Evolutionary conservation across 2,113 vertebrate species (phyloP).

Genomic region (Camelus dromedarius): DNA sequence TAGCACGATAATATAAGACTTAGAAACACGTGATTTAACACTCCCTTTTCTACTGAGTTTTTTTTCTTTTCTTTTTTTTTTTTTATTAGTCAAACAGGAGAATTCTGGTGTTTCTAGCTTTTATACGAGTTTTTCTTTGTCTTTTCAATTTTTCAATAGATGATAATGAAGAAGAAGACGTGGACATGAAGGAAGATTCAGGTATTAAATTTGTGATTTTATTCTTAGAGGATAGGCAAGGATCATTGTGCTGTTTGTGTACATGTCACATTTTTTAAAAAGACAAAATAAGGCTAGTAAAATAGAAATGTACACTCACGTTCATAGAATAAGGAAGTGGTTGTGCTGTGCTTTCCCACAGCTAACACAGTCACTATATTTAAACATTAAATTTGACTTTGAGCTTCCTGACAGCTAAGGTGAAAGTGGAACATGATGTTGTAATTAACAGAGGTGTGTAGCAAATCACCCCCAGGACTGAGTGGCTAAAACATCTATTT

Average conservation of each 20-base stretch:
- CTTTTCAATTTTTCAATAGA: slow-evolving; percentile 67
- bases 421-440: not conserved
- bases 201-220: slow-evolving; percentile 82
- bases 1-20: not conserved
- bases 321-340: slow-evolving; percentile 1
- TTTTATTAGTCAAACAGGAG: not conserved
- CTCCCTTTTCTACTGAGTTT: not conserved
- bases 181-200: slow-evolving; percentile 83
- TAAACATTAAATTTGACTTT: slow-evolving; percentile 43
- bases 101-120: not conserved
- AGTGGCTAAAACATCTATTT: not conserved
- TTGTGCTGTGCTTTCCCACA: not conserved
- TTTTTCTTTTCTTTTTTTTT: not conserved
- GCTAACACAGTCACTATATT: not conserved
- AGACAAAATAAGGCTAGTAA: slow-evolving; percentile 35
- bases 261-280: not conserved
- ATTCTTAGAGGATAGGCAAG: not conserved
- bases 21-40: not conserved
- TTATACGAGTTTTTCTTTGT: slow-evolving; percentile 31
- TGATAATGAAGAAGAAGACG: slow-evolving; percentile 81
- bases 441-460: not conserved
- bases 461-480: not conserved
- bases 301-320: not conserved
- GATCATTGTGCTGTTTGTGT: not conserved
- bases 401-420: not conserved